phyloP scores from a whole-genome alignment of 2,888 invertebrate genomes.

The Molorchus minor region DNA sequence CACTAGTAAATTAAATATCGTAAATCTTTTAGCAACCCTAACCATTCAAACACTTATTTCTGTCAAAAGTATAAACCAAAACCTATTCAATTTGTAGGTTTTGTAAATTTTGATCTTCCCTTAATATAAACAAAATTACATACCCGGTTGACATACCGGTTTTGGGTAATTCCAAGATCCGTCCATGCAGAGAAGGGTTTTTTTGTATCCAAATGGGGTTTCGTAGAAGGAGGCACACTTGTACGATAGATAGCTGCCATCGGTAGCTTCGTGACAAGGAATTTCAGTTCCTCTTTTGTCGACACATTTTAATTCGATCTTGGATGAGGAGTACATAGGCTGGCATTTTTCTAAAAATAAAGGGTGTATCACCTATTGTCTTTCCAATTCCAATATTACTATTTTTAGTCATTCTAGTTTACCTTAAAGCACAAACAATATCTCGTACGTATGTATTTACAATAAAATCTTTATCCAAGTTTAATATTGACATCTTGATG shows the following conservation, averaged over 20 bases:
- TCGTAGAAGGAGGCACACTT: conserved; percentile 34
- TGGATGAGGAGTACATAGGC: conserved; percentile 27
- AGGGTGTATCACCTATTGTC: neutral
- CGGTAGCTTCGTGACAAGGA: conserved; percentile 31
- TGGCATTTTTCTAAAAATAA: conserved; percentile 31
- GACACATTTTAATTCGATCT: conserved; percentile 31
- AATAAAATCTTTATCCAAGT: neutral
- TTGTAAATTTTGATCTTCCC: too few relatives aligned
- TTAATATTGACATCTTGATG: too few relatives aligned
- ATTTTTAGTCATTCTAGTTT: too few relatives aligned
- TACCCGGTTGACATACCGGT: conserved; percentile 39
- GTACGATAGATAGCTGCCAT: conserved; percentile 34
- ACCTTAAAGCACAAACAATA: too few relatives aligned
- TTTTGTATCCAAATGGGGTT: conserved; percentile 34
- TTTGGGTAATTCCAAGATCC: conserved; percentile 35
- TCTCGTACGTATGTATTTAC: neutral
- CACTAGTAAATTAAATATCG: too few relatives aligned
- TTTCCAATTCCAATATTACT: too few relatives aligned
- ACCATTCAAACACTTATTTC: too few relatives aligned
- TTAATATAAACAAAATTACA: too few relatives aligned
- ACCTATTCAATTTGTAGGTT: too few relatives aligned
- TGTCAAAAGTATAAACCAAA: too few relatives aligned
- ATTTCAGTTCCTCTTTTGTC: conserved; percentile 29
- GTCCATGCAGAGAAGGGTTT: conserved; percentile 28
- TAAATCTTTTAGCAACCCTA: too few relatives aligned